Evolutionary conservation across 2,113 vertebrate genomes (phyloP), one percentile per base, ranked within the genome.

Genomic region (Bujurquina vittata): DNA sequence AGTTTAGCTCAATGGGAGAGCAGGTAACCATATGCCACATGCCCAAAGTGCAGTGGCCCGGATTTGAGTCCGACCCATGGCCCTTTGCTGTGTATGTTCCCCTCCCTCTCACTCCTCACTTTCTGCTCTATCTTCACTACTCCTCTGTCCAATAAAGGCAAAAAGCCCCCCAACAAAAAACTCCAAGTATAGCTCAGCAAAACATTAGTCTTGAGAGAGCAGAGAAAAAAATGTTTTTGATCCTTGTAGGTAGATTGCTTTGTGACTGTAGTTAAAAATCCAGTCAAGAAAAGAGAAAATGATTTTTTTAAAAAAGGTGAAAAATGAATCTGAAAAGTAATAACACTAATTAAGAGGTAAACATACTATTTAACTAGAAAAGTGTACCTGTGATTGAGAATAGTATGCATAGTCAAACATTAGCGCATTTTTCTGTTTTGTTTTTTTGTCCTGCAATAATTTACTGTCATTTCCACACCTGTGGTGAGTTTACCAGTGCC

Each of bases 401-500:
- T n/a, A 5, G 52, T 54, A 9, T 7, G 18, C 26, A n/a, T 52
- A 10, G 18, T 72, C 26, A 31, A 33, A 78, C 12, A 57, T 62
- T 69, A 5, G 6, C 11, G 56, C 77, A 15, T 54, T 31, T 79
- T 69, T 15, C 46, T 59, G 29, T 9, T 35, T 56, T 29, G 0
- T 0, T 31, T n/a, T 40, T 67, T 79, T 75, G 56, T 75, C 57
- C 35, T 23, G 79, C 6, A 76, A 74, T 22, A 81, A 43, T 82
- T 88, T 85, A 61, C 57, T 2, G 29, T n/a, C 29, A 49, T 54
- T 75, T 79, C 40, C 79, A 80, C 57, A 81, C 83, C 76, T 62
- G 26, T 72, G 40, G 65, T 84, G 58, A 84, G 80, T 92, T 86
- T 78, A 23, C 29, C 29, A 79, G 52, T 11, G 54, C 35, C 72